phyloP scores from a whole-genome alignment of 2,888 invertebrate species.

The Dasypolia templi region DNA sequence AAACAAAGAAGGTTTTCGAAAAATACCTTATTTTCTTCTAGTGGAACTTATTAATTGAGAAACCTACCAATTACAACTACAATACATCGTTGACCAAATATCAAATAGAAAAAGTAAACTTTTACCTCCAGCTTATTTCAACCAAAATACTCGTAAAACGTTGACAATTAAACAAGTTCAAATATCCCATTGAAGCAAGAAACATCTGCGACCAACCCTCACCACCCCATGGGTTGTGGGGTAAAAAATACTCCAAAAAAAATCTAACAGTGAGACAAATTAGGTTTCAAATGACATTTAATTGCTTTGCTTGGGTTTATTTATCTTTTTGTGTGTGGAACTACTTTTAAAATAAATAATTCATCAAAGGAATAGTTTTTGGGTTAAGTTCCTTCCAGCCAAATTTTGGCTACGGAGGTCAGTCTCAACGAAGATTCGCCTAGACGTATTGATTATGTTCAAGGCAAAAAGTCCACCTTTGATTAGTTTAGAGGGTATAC shows the following conservation, averaged over 20 bases:
- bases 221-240: conserved; percentile 64
- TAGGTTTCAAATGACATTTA: conserved; percentile 68
- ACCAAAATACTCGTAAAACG: conserved; percentile 65
- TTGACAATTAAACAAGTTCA: conserved; percentile 65
- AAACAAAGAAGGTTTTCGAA: too few species aligned
- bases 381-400: neutral
- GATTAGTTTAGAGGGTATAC: too few species aligned
- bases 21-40: too few species aligned
- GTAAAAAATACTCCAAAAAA: conserved; percentile 65
- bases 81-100: neutral
- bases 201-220: conserved; percentile 70
- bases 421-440: neutral
- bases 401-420: neutral
- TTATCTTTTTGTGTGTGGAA: neutral
- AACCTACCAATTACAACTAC: neutral
- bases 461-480: too few species aligned
- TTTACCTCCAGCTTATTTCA: neutral
- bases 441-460: neutral
- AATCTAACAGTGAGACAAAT: conserved; percentile 64
- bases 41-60: neutral
- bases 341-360: neutral
- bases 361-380: neutral
- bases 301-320: conserved; percentile 54
- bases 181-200: conserved; percentile 53
- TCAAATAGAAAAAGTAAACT: neutral